These are phyloP conservation scores for Sarotherodon lohbergeri DNA, from an alignment of 2,113 vertebrate genomes.

Conservation along the genomic window DNA sequence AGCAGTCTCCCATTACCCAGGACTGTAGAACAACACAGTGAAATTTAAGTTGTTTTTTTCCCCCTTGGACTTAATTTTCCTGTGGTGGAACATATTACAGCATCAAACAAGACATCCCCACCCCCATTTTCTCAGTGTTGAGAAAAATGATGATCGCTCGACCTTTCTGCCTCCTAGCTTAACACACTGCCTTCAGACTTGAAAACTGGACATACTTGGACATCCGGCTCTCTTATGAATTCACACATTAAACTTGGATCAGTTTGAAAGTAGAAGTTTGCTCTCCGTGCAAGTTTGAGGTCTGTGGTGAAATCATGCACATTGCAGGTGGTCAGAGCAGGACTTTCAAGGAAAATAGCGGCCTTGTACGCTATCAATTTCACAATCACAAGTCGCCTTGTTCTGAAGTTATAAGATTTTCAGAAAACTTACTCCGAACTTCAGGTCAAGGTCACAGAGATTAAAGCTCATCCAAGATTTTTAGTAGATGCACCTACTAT, in stretches of 20 bases:
- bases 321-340: background rate
- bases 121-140: background rate
- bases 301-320: background rate
- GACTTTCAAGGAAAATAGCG: background rate
- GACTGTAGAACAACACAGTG: background rate
- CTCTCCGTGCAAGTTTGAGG: rapidly evolving
- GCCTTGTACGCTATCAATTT: background rate
- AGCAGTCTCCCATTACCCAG: background rate
- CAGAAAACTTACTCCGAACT: background rate
- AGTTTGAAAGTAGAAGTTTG: background rate
- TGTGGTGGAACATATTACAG: background rate
- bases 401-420: background rate
- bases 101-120: background rate
- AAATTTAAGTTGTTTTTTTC: background rate
- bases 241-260: background rate
- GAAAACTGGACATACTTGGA: background rate
- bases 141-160: rapidly evolving
- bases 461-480: background rate
- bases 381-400: background rate
- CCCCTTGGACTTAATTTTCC: background rate
- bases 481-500: background rate
- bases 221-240: background rate
- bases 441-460: background rate
- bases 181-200: background rate
- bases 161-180: background rate